Evolutionary conservation across 2,113 vertebrate genomes (phyloP).

Genomic region (Grammomys dolichurus): DNA sequence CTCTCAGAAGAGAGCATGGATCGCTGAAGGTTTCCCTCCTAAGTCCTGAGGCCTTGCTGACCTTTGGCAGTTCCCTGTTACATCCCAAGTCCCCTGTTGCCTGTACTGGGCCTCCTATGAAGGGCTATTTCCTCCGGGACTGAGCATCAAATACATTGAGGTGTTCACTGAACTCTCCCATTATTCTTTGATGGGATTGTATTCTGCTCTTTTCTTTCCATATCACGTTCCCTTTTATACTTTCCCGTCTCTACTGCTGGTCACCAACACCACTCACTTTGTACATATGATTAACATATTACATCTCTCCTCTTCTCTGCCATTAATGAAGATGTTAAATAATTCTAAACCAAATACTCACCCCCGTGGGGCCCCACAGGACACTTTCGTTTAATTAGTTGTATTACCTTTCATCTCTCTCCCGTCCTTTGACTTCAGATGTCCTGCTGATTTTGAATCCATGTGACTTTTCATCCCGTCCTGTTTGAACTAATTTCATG

Average conservation of each 20-base stretch:
- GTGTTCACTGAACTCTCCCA: not conserved
- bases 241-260: not conserved
- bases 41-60: not conserved
- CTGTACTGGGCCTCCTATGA: not conserved
- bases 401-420: conserved; percentile 77
- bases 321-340: conserved; percentile 82
- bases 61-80: not conserved
- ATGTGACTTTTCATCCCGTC: conserved; percentile 73
- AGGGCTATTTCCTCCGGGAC: not conserved
- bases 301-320: conserved; percentile 39
- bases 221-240: not conserved
- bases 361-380: conserved; percentile 71
- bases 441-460: conserved; percentile 78
- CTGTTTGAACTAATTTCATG: conserved; percentile 80
- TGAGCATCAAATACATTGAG: not conserved
- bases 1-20: too few relatives aligned
- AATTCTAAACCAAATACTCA: conserved; percentile 74
- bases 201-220: conserved; percentile 30
- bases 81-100: not conserved
- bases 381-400: conserved; percentile 79
- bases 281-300: conserved; percentile 64
- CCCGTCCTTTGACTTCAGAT: conserved; percentile 72
- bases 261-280: conserved; percentile 10
- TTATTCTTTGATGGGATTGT: not conserved
- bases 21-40: not conserved